phyloP scores from a whole-genome alignment of 2,113 vertebrate genomes.

The Entomyzon cyanotis region DNA sequence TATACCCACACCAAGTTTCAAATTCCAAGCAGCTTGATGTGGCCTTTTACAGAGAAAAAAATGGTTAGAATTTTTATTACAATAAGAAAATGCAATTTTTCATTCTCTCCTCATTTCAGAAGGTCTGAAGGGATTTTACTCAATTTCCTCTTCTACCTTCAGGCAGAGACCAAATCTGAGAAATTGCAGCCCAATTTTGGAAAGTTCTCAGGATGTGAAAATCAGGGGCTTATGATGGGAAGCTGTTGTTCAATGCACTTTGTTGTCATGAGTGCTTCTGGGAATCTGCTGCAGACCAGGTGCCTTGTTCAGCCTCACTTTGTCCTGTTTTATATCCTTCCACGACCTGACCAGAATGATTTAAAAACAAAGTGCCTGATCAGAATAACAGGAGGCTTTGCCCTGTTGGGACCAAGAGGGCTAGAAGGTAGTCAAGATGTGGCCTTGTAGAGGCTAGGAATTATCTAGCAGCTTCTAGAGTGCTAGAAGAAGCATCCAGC shows the following conservation, averaged over 20 bases:
- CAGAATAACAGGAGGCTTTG: background rate
- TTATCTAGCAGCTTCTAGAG: background rate
- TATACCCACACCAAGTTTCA: background rate
- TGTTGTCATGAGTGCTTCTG: background rate
- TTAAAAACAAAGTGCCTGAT: background rate
- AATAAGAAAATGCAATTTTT: constrained; percentile 40
- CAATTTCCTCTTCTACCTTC: constrained; percentile 55
- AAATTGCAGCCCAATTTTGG: constrained; percentile 25
- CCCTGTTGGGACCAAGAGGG: background rate
- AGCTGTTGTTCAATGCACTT: background rate
- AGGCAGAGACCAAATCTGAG: constrained; percentile 45
- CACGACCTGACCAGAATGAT: background rate
- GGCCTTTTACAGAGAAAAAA: constrained; percentile 12
- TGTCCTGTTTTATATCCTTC: background rate
- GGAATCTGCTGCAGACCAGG: background rate
- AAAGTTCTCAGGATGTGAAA: constrained; percentile 1
- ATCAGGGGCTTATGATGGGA: background rate
- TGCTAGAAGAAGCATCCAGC: background rate
- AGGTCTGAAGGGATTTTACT: constrained; percentile 51
- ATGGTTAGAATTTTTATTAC: constrained; percentile 30
- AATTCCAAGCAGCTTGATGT: constrained; percentile 33
- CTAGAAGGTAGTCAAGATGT: background rate
- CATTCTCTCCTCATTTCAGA: constrained; percentile 26
- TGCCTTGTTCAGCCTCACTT: background rate
- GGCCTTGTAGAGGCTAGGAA: background rate